Conservation (phyloP, 2,113 vertebrate species). For the Pandion haliaetus region DNA sequence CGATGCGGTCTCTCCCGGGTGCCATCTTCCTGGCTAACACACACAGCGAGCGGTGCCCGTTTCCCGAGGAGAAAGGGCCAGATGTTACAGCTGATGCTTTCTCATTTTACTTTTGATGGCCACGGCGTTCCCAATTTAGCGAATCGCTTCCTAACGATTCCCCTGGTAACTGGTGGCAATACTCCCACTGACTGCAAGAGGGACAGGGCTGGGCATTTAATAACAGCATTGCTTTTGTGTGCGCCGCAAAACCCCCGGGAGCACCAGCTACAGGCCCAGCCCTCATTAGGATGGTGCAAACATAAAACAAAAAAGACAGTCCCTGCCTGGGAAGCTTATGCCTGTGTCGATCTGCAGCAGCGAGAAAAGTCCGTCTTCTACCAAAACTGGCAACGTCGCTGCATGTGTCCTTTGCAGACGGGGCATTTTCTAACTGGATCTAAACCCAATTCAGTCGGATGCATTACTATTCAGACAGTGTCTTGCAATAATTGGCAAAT, state of each 20-base stretch:
- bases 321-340: neutral
- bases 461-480: neutral
- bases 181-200: neutral
- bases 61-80: neutral
- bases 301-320: neutral
- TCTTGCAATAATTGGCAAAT: neutral
- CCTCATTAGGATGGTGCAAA: neutral
- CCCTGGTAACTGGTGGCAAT: neutral
- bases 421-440: neutral
- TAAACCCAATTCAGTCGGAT: neutral
- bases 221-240: accelerated
- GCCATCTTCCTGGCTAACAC: neutral
- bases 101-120: neutral
- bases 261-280: too few relatives aligned
- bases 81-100: conserved; percentile 13
- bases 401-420: neutral
- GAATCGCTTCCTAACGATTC: neutral
- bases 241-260: neutral
- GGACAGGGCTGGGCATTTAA: neutral
- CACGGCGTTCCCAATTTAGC: neutral
- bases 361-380: neutral
- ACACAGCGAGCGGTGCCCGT: neutral
- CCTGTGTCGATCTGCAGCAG: neutral
- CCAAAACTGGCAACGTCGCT: neutral
- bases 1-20: neutral